A percentile compares a stretch with the other conserved stretches of the same genome.
phyloP scores from a whole-genome alignment of 2,797 vertebrate genomes.

The Hybognathus amarus region DNA sequence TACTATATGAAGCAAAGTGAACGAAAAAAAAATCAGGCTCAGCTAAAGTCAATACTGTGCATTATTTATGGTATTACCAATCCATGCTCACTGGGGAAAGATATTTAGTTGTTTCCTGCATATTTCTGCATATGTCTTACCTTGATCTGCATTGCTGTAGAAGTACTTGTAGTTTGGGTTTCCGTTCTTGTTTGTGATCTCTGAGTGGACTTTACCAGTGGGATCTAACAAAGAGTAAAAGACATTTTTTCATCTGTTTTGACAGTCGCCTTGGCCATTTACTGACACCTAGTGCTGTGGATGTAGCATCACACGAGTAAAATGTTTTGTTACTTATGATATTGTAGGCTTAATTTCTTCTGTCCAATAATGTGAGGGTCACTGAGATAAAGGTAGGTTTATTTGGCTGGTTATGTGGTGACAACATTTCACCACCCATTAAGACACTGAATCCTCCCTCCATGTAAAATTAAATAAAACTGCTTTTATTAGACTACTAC shows the following conservation, averaged over 20 bases:
- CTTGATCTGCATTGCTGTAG: constrained; percentile 94
- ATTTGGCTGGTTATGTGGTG: background rate
- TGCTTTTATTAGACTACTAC: background rate
- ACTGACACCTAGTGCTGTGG: background rate
- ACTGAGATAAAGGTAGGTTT: too few relatives aligned
- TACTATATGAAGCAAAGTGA: background rate
- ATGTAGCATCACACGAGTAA: background rate
- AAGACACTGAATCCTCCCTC: background rate
- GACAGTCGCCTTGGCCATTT: background rate
- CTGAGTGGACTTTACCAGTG: constrained; percentile 89
- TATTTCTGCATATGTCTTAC: constrained; percentile 70
- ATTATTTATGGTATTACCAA: background rate
- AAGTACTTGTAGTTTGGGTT: constrained; percentile 99
- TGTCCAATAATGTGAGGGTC: background rate
- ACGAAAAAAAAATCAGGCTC: background rate
- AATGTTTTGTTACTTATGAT: background rate
- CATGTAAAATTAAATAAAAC: background rate
- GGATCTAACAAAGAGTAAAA: constrained; percentile 79
- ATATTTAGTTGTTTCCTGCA: background rate
- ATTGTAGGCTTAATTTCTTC: background rate
- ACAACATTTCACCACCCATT: background rate
- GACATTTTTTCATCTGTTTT: background rate
- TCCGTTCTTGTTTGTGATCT: constrained; percentile 93
- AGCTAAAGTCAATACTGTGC: background rate
- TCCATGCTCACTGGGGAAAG: background rate